Conservation (phyloP, 2,113 vertebrate species). For the Malurus cyaneus region DNA sequence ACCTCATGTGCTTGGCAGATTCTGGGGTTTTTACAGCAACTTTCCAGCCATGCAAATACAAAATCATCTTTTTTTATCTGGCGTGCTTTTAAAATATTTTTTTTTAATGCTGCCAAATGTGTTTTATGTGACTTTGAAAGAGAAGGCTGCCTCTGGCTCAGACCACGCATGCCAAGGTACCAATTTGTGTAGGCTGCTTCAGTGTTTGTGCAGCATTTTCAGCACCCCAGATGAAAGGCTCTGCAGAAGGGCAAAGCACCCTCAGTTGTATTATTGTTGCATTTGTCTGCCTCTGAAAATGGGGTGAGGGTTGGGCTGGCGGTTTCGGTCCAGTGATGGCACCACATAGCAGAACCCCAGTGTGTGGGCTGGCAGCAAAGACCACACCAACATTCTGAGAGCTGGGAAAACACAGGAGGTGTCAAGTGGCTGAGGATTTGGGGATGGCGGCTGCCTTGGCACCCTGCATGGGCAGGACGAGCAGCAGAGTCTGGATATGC, state of each 20-base stretch:
- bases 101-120: constrained; percentile 13
- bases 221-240: not conserved
- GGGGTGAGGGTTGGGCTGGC: not conserved
- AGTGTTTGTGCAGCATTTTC: not conserved
- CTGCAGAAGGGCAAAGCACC: not conserved
- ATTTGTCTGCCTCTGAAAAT: not conserved
- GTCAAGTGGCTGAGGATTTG: not conserved
- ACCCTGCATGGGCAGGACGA: rapidly evolving
- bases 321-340: not conserved
- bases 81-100: not conserved
- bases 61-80: constrained; percentile 21
- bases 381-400: not conserved
- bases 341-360: not conserved
- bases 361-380: not conserved
- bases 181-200: constrained; percentile 7
- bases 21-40: constrained; percentile 20
- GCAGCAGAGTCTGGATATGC: not conserved
- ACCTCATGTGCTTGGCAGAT: constrained; percentile 41
- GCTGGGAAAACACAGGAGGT: not conserved
- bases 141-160: constrained; percentile 8
- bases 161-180: not conserved
- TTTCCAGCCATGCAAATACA: constrained; percentile 47
- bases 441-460: not conserved
- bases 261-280: not conserved
- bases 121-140: constrained; percentile 8